phyloP scores from a whole-genome alignment of 2,888 invertebrate species.

The Cotesia congregata region DNA sequence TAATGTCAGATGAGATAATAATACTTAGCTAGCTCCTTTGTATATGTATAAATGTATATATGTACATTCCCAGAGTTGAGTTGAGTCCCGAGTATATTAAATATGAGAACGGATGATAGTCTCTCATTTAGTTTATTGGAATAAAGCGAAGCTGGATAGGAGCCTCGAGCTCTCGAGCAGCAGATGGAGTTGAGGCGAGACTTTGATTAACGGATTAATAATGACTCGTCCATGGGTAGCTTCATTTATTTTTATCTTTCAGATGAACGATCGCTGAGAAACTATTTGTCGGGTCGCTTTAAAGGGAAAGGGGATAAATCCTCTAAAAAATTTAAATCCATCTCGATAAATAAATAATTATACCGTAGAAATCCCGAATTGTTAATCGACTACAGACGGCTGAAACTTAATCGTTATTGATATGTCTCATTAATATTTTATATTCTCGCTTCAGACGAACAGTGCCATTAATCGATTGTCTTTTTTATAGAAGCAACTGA shows the following conservation, averaged over 20 bases:
- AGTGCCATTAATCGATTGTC: too few relatives aligned
- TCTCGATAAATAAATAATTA: background rate
- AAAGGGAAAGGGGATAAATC: background rate
- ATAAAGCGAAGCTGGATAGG: constrained; percentile 34
- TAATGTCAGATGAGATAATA: background rate
- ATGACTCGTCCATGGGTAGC: constrained; percentile 43
- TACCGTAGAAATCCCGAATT: background rate
- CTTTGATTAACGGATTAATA: constrained; percentile 51
- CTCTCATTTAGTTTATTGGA: constrained; percentile 27
- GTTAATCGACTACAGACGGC: background rate
- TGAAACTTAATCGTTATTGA: background rate
- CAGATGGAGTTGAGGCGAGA: constrained; percentile 42
- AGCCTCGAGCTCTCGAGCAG: constrained; percentile 36
- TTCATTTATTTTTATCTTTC: constrained; percentile 7
- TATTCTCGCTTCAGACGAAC: background rate
- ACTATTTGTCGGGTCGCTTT: constrained; percentile 2
- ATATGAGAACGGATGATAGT: background rate
- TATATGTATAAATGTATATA: background rate
- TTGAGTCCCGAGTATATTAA: background rate
- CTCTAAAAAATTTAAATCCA: background rate
- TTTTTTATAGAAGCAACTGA: too few relatives aligned
- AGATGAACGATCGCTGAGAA: background rate
- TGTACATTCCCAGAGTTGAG: background rate
- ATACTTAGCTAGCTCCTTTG: background rate
- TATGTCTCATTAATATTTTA: background rate